These are phyloP conservation scores for Alectura lathami DNA, from an alignment of 2,113 vertebrate species.

Conservation along the genomic window DNA sequence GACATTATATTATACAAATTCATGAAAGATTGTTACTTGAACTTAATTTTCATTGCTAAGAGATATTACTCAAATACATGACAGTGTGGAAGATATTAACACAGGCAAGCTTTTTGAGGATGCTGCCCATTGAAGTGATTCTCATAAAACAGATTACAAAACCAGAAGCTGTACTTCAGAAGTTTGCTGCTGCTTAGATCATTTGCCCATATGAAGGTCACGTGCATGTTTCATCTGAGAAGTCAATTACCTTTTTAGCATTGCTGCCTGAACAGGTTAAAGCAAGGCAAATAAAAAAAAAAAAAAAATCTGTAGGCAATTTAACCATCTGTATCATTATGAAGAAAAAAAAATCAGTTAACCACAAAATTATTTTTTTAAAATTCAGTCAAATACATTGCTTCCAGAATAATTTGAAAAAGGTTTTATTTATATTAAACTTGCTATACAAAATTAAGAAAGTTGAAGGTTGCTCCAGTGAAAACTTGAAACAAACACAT, in stretches of 20 bases:
- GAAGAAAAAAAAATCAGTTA: neutral
- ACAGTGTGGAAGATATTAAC: neutral
- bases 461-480: neutral
- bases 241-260: neutral
- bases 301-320: neutral
- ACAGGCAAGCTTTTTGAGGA: neutral
- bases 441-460: neutral
- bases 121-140: neutral
- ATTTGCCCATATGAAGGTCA: neutral
- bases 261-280: neutral
- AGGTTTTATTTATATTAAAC: neutral
- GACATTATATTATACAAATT: neutral
- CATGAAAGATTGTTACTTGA: neutral
- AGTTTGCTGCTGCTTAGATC: neutral
- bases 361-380: neutral
- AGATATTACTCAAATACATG: neutral
- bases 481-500: neutral
- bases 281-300: neutral
- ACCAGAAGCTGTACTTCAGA: neutral
- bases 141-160: neutral
- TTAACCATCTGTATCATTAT: neutral
- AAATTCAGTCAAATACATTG: neutral
- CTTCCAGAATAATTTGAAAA: neutral
- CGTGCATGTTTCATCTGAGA: neutral
- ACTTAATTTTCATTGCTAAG: conserved; percentile 30